Conservation (phyloP, 2,797 vertebrate genomes). For the Synanceia verrucosa region DNA sequence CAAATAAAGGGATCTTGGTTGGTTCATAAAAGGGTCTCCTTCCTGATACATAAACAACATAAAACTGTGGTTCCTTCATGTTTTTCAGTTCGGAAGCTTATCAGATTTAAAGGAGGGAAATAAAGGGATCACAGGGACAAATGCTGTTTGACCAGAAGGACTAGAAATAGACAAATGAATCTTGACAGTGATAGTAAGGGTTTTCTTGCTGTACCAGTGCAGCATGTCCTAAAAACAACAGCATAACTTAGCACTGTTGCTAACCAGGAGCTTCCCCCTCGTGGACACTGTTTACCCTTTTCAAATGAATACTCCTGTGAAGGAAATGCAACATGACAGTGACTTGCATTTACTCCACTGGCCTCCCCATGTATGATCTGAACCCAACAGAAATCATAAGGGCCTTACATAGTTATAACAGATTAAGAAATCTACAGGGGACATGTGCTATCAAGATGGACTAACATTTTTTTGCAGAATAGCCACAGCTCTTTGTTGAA, state of each 20-base stretch:
- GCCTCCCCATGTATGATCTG: conserved; percentile 18
- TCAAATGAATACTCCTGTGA: conserved; percentile 44
- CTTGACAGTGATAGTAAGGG: neutral
- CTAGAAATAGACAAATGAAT: conserved; percentile 3
- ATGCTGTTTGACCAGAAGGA: neutral
- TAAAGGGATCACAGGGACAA: neutral
- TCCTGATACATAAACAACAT: neutral
- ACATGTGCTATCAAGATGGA: neutral
- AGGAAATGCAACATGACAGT: conserved; percentile 34
- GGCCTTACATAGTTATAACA: neutral
- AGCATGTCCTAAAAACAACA: neutral
- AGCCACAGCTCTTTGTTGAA: neutral
- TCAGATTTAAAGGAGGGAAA: neutral
- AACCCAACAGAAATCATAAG: conserved; percentile 6
- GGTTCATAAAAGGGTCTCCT: neutral
- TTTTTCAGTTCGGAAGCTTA: neutral
- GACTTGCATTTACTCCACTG: conserved; percentile 34
- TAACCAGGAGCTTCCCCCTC: conserved; percentile 15
- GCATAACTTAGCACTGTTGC: neutral
- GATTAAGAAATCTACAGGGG: conserved; percentile 5
- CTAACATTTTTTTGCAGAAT: neutral
- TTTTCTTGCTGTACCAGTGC: neutral
- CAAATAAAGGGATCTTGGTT: neutral
- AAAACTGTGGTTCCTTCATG: neutral
- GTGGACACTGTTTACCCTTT: conserved; percentile 29